Evolutionary conservation across 2,797 vertebrate genomes (phyloP).

Genomic region (Fistularia tabacaria): DNA sequence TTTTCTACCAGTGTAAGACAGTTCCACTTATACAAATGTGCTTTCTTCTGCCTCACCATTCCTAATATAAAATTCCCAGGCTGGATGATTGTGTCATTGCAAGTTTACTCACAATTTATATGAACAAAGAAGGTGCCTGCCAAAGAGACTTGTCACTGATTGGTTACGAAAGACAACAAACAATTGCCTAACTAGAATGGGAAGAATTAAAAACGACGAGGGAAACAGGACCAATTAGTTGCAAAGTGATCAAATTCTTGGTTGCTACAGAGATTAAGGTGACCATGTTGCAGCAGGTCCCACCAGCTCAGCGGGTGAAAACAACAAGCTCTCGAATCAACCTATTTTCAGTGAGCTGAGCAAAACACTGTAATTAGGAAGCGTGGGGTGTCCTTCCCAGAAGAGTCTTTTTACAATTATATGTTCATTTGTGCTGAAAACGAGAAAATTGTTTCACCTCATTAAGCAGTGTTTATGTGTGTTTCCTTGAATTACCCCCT

Average conservation of each 20-base stretch:
- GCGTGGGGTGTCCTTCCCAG: slow-evolving; percentile 29
- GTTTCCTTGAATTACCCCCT: slow-evolving; percentile 4
- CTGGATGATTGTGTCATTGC: too few species aligned
- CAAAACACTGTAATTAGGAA: slow-evolving; percentile 64
- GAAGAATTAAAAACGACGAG: too few species aligned
- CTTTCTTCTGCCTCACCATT: not conserved
- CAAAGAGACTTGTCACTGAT: too few species aligned
- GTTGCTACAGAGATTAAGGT: slow-evolving; percentile 10
- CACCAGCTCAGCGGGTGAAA: slow-evolving; percentile 23
- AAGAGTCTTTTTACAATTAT: slow-evolving; percentile 6
- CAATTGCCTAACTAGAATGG: too few species aligned
- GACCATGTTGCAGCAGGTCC: slow-evolving; percentile 2
- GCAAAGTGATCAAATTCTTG: too few species aligned
- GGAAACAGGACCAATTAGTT: too few species aligned
- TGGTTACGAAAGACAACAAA: too few species aligned
- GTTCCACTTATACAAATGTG: not conserved
- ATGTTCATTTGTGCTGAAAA: too few species aligned
- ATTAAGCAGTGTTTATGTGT: not conserved
- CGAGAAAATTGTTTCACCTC: too few species aligned
- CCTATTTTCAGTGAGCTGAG: slow-evolving; percentile 46
- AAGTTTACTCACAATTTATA: too few species aligned
- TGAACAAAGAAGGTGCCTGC: too few species aligned
- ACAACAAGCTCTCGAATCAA: slow-evolving; percentile 59
- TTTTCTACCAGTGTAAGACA: slow-evolving; percentile 21
- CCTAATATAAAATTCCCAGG: too few species aligned